These are phyloP conservation scores for Aix galericulata DNA, from an alignment of 2,113 vertebrate species.

Conservation along the genomic window DNA sequence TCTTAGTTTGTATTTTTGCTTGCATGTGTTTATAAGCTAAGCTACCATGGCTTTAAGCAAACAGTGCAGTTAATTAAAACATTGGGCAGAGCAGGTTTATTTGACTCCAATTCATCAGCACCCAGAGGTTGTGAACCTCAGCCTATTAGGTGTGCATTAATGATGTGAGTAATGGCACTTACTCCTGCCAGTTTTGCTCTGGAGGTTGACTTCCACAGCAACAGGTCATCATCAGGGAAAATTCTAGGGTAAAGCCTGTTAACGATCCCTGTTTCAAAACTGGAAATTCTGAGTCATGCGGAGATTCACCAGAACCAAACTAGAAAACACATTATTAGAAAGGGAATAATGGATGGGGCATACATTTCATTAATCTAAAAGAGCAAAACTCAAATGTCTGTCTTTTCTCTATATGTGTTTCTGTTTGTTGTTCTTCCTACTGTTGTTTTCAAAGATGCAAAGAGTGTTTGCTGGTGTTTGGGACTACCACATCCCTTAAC, in stretches of 20 bases:
- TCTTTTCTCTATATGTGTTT: neutral
- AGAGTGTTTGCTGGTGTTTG: neutral
- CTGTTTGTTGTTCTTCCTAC: neutral
- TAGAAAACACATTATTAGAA: neutral
- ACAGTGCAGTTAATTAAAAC: constrained; percentile 37
- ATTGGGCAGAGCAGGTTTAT: neutral
- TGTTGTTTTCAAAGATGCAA: neutral
- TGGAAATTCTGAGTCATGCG: neutral
- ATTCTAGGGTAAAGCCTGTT: neutral
- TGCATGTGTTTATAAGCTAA: neutral
- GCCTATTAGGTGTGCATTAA: constrained; percentile 48
- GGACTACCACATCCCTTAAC: neutral
- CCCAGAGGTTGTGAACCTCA: constrained; percentile 31
- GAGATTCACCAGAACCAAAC: neutral
- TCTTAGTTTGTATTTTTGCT: constrained; percentile 13
- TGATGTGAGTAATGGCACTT: constrained; percentile 3
- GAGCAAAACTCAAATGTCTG: neutral
- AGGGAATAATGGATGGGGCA: neutral
- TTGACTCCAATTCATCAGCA: constrained; percentile 17
- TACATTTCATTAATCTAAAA: neutral
- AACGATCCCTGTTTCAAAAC: neutral
- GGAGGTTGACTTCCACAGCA: constrained; percentile 27
- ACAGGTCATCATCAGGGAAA: constrained; percentile 11
- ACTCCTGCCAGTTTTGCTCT: constrained; percentile 30
- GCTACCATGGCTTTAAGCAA: neutral